Base-by-base conservation (phyloP, 1,140 invertebrate species). In the Mya arenaria region DNA sequence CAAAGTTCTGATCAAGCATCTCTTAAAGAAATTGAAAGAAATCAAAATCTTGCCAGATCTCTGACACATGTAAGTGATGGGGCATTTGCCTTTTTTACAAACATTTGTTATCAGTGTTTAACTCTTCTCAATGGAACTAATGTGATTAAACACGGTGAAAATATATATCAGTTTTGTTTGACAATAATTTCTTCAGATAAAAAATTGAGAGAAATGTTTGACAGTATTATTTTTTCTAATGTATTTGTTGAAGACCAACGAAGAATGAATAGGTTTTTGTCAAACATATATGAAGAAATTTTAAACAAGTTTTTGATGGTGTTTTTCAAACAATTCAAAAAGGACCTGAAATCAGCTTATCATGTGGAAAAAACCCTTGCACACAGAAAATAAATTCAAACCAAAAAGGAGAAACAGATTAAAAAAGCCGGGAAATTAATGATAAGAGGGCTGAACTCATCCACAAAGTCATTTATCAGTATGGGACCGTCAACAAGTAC, bases 351-450 rank as follows among this genome's bases (percentile, higher is more conserved):
- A 17, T 15, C 34, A 19, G 13, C 10, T 36, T 23, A 36, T 23
- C 32, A 72, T 34, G 37, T 72, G 15, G 15, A 56, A 72, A 56
- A 72, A 23, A 72, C 34, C 6, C 55, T 72, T 44, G 69, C 69
- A 13, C 69, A 72, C 23, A 28, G 69, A 36, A 72, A 72, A 28
- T 32, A 72, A 56, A 56, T 72, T n/a, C n/a, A n/a, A n/a, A n/a
- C n/a, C n/a, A n/a, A n/a, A n/a, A n/a, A n/a, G n/a, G n/a, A n/a
- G n/a, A n/a, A n/a, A n/a, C n/a, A n/a, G n/a, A n/a, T n/a, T n/a
- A n/a, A n/a, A n/a, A n/a, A n/a, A n/a, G n/a, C n/a, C n/a, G n/a
- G n/a, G n/a, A n/a, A n/a, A n/a, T n/a, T n/a, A n/a, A n/a, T n/a
- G n/a, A n/a, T n/a, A n/a, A n/a, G n/a, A n/a, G n/a, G n/a, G n/a